These are phyloP conservation scores for Mergus octosetaceus DNA, from an alignment of 2,797 vertebrate species.

Conservation along the genomic window DNA sequence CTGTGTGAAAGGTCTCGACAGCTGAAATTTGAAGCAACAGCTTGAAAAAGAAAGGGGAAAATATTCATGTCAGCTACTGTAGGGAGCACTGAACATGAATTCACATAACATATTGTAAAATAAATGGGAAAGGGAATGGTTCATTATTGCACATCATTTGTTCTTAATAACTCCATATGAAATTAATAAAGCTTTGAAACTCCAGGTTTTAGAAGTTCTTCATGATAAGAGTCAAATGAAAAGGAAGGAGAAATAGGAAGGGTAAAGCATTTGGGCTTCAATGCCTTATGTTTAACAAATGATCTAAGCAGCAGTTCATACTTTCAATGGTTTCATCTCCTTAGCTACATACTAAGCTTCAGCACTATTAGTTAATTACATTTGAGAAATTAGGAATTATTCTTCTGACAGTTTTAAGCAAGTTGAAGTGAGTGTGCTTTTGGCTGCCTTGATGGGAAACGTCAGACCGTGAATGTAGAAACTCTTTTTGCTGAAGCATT, in stretches of 20 bases:
- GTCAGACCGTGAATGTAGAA: neutral
- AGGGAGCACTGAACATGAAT: slow-evolving; percentile 50
- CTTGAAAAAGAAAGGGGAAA: slow-evolving; percentile 51
- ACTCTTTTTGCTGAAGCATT: neutral
- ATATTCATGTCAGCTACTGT: slow-evolving; percentile 20
- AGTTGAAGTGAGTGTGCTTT: neutral
- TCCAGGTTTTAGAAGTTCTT: slow-evolving; percentile 38
- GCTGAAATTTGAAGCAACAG: slow-evolving; percentile 42
- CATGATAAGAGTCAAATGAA: slow-evolving; percentile 3
- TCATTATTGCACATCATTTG: slow-evolving; percentile 55
- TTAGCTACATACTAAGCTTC: slow-evolving; percentile 5
- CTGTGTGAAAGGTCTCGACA: slow-evolving; percentile 11
- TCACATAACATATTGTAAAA: slow-evolving; percentile 55
- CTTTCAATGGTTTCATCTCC: neutral
- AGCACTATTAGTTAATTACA: neutral
- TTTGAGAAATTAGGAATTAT: neutral
- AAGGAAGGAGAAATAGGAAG: neutral
- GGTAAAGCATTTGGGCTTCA: neutral
- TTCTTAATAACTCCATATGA: slow-evolving; percentile 58
- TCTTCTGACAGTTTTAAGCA: neutral
- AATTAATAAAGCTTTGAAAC: slow-evolving; percentile 64
- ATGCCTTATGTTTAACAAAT: neutral
- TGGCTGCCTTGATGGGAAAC: neutral
- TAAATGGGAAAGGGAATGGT: slow-evolving; percentile 59
- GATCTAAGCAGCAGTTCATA: neutral